Base-by-base conservation (phyloP, 2,888 invertebrate species). In the Rhorus exstirpatorius region DNA sequence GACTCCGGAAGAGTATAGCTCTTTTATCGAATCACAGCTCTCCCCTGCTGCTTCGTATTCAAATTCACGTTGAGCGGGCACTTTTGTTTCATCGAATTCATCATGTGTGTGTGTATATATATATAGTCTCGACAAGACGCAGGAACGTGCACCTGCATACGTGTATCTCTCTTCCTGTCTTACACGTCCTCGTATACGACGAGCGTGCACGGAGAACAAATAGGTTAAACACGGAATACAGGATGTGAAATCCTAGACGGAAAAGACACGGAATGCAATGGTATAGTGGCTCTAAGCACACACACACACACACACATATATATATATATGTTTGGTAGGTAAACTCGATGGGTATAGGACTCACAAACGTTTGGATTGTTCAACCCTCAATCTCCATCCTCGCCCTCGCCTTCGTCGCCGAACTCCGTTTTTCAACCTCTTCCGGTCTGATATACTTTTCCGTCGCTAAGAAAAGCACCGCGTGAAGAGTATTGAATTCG, bases 401-500 rank as follows among this genome's bases (percentile, higher is more conserved):
- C 31, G 55, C 58, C 49, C 31, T n/a, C 8, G n/a, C 44, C 46
- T 49, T 17, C 26, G 31, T 35, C 31, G 21, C 38, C 41, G 12
- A 72, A 51, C 44, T 26, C 55, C 61, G 2, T 61, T 19, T 3
- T 31, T 8, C 46, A 26, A 3, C 71, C 46, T 0, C 41, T 24
- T 17, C 31, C 17, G 24, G 26, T 31, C 49, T 58, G 31, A 14
- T 17, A 63, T 24, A 1, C 55, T 6, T 41, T 63, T 74, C 63
- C 46, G 41, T 61, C 61, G 26, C 51, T 44, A 38, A 70, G 61
- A 76, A 70, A 78, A 61, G 31, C 61, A 49, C 10, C 70, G 74
- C 61, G 74, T 35, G 78, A 82, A 77, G 85, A 79, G 81, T 87
- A 86, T 86, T 82, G 87, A 88, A 88, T 88, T 86, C 86, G 82